Evolutionary conservation across 2,888 invertebrate species (phyloP).

Genomic region (Pardosa pseudoannulata): DNA sequence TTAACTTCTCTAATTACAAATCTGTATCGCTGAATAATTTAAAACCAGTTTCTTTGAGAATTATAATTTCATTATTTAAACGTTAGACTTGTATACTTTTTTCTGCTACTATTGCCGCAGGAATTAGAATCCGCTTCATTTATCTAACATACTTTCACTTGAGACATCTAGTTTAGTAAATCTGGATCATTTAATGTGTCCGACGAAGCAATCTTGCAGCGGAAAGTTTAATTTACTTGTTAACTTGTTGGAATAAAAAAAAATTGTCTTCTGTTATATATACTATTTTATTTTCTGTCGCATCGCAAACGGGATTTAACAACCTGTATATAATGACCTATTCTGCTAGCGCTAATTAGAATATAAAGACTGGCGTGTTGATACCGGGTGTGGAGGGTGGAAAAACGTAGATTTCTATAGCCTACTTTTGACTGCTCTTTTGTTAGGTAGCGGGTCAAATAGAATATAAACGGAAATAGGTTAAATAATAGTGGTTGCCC

Average conservation of each 20-base stretch:
- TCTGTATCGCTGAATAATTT: too few species aligned
- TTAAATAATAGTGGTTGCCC: conserved; percentile 33
- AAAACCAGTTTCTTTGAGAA: too few species aligned
- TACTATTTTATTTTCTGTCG: not conserved
- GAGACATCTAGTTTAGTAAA: not conserved
- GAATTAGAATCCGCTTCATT: not conserved
- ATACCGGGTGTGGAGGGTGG: conserved; percentile 24
- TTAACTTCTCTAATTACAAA: too few species aligned
- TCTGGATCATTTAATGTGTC: not conserved
- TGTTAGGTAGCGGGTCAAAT: conserved; percentile 13
- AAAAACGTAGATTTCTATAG: conserved; percentile 39
- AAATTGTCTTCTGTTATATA: not conserved
- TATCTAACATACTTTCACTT: not conserved
- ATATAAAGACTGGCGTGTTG: conserved; percentile 25
- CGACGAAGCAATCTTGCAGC: too few species aligned
- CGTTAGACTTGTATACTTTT: too few species aligned
- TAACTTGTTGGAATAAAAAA: not conserved
- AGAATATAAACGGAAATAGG: conserved; percentile 32
- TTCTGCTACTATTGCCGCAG: too few species aligned
- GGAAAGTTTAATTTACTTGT: not conserved
- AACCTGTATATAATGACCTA: conserved; percentile 41
- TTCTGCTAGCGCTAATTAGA: conserved; percentile 43
- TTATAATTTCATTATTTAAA: too few species aligned
- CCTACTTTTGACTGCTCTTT: conserved; percentile 34
- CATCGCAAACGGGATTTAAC: not conserved